phyloP scores from a whole-genome alignment of 2,797 vertebrate species.

The Poeciliopsis turneri region DNA sequence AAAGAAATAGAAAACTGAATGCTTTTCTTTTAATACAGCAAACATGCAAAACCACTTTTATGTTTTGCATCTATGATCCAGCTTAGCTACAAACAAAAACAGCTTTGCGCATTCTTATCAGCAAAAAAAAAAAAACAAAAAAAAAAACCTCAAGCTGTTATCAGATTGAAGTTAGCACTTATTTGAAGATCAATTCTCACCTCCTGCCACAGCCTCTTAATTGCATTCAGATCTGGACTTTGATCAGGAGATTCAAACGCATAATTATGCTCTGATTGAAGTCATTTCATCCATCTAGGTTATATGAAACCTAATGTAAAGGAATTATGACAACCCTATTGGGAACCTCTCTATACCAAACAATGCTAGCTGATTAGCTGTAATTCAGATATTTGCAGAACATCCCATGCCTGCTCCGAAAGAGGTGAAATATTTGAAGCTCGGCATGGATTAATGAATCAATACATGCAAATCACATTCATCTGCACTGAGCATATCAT shows the following conservation, averaged over 20 bases:
- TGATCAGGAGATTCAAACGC: background rate
- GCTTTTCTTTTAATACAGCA: too few species aligned
- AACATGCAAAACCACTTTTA: too few species aligned
- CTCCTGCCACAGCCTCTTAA: background rate
- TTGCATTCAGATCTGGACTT: background rate
- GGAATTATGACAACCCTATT: background rate
- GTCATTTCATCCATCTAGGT: background rate
- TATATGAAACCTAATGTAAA: background rate
- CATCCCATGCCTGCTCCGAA: background rate
- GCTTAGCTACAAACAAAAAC: background rate
- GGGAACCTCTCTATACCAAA: background rate
- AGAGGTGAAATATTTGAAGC: background rate
- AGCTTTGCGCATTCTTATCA: background rate
- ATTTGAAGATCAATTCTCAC: background rate
- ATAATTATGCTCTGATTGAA: constrained; percentile 1
- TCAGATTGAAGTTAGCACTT: background rate
- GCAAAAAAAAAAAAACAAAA: background rate
- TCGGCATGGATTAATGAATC: background rate
- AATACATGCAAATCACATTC: background rate
- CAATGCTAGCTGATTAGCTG: background rate
- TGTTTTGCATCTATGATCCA: too few species aligned
- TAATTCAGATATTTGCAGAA: background rate
- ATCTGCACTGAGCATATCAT: background rate
- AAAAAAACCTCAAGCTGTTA: background rate
- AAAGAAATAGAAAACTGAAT: too few species aligned